Conservation (phyloP, 1,140 invertebrate species). For the Samia ricini region DNA sequence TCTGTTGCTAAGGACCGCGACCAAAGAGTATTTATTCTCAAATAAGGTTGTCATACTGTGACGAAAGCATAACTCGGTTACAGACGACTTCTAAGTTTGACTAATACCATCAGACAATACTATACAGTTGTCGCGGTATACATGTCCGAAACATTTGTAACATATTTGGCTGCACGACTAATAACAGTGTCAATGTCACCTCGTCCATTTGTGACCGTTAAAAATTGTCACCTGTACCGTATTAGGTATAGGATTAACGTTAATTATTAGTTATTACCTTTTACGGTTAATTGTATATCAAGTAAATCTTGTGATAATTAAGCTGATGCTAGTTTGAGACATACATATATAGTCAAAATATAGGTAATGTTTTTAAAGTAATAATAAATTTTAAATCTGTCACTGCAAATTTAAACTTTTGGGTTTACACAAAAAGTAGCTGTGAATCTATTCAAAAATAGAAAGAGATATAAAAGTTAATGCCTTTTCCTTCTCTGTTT, state of each 20-base stretch:
- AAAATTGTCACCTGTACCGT: neutral
- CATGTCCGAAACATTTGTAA: neutral
- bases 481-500: too few relatives aligned
- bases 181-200: neutral
- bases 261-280: neutral
- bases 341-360: too few relatives aligned
- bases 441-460: too few relatives aligned
- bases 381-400: too few relatives aligned
- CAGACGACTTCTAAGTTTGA: neutral
- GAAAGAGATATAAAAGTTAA: too few relatives aligned
- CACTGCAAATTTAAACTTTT: too few relatives aligned
- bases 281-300: neutral
- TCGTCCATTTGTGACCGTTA: neutral
- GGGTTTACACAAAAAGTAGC: too few relatives aligned
- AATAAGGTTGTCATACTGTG: neutral
- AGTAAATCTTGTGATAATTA: neutral
- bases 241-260: neutral
- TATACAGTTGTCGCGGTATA: neutral
- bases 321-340: too few relatives aligned
- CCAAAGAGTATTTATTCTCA: neutral
- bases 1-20: neutral
- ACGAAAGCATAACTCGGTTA: neutral
- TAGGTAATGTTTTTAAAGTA: too few relatives aligned
- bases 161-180: neutral
- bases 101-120: neutral